Base-by-base conservation (phyloP, 1,140 invertebrate species). In the Heliconius hermathena region DNA sequence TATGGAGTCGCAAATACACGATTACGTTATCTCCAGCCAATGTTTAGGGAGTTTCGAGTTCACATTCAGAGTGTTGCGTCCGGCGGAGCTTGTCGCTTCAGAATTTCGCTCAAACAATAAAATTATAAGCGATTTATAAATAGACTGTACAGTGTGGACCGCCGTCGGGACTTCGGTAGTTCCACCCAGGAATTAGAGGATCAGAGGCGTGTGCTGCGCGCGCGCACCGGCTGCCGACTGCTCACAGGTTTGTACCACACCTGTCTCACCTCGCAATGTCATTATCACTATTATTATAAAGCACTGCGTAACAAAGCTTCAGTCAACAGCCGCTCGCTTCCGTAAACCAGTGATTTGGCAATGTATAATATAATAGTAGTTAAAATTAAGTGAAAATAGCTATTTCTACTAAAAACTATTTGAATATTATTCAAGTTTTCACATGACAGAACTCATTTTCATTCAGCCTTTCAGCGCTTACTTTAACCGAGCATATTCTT, bases 111-210 rank as follows among this genome's bases (percentile, higher is more conserved):
- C 87, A 93, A 94, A 94, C 91, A 94, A 94, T 94, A 91, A 94
- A 94, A 93, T 93, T 94, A 94, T 94, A 93, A 91, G 87, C 90
- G 80, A 85, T 84, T 90, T 93, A 92, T 88, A 93, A 93, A 94
- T 93, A 93, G 88, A 81, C 49, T 26, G n/a, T 66, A 66, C 11
- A 66, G 60, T 52, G 77, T 78, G 72, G 75, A 81, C 75, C 75
- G 75, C 54, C 70, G 38, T 38, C 75, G 76, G 71, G 66, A 26
- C n/a, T 5, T 80, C 79, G 80, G 86, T 88, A 87, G 88, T 89
- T 83, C 81, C 77, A 85, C 77, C 87, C 85, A 88, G 89, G 71
- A 71, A 38, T 36, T 71, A 38, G 88, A 90, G 85, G 84, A 81
- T 85, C 86, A 85, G 88, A 90, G 84, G 87, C 92, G 91, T 91